These are phyloP conservation scores for Dolichomitus sp. DNA, from an alignment of 2,888 invertebrate genomes.

Conservation along the genomic window DNA sequence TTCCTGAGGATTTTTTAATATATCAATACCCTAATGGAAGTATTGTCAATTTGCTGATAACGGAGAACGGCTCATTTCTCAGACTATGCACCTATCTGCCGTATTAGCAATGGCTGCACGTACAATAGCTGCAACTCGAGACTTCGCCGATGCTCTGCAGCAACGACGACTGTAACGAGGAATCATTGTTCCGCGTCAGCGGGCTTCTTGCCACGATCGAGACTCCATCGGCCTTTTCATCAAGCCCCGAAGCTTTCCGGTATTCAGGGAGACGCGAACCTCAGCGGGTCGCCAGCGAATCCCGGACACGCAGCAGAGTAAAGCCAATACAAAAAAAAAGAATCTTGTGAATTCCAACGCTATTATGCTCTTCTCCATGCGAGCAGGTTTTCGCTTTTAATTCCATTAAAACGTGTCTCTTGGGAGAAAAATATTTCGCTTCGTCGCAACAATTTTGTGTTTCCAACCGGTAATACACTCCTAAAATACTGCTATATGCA, in stretches of 20 bases:
- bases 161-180: conserved; percentile 65
- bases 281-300: conserved; percentile 37
- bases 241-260: conserved; percentile 47
- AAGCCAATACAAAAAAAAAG: conserved; percentile 37
- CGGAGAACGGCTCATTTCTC: neutral
- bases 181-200: conserved; percentile 66
- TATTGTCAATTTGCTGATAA: neutral
- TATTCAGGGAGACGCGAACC: conserved; percentile 35
- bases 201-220: conserved; percentile 57
- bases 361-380: neutral
- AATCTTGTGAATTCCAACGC: neutral
- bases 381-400: conserved; percentile 36
- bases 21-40: neutral
- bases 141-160: conserved; percentile 34
- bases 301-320: conserved; percentile 30
- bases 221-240: conserved; percentile 55
- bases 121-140: conserved; percentile 23
- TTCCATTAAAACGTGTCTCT: conserved; percentile 31
- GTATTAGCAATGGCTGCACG: conserved; percentile 30
- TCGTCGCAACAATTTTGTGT: conserved; percentile 44
- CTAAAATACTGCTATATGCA: neutral
- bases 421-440: conserved; percentile 34
- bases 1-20: neutral
- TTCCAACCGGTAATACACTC: neutral
- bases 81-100: neutral